These are phyloP conservation scores for Paracanthobrama guichenoti DNA, from an alignment of 2,113 vertebrate genomes.

Conservation along the genomic window DNA sequence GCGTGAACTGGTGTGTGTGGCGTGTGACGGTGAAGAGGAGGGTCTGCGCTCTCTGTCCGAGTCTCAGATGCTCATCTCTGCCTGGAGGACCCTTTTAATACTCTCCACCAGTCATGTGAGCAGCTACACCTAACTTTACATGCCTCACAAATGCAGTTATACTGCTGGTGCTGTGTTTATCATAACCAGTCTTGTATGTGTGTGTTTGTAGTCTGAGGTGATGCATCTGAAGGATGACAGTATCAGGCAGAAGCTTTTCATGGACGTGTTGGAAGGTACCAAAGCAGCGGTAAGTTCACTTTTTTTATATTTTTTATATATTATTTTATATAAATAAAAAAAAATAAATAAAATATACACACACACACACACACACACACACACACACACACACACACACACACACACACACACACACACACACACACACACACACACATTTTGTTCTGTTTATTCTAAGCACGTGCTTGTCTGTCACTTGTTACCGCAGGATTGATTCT, in stretches of 20 bases:
- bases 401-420: too few relatives aligned
- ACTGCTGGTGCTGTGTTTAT: not conserved
- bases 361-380: too few relatives aligned
- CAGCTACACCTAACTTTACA: not conserved
- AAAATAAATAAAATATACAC: too few relatives aligned
- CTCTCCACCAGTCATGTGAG: constrained; percentile 90
- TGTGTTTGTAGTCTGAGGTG: constrained; percentile 80
- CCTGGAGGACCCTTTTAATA: constrained; percentile 93
- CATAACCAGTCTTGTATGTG: not conserved
- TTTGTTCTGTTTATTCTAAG: too few relatives aligned
- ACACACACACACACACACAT: too few relatives aligned
- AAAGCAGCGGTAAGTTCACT: constrained; percentile 83
- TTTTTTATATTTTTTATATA: not conserved
- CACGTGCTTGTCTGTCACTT: too few relatives aligned
- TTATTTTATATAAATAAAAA: too few relatives aligned
- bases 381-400: too few relatives aligned
- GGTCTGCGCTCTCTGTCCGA: constrained; percentile 81
- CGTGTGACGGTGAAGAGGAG: constrained; percentile 83
- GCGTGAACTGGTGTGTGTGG: constrained; percentile 82
- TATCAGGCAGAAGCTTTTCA: constrained; percentile 84
- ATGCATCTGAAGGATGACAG: constrained; percentile 86
- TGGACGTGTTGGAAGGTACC: constrained; percentile 88
- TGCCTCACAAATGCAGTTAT: not conserved
- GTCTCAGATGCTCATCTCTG: constrained; percentile 91
- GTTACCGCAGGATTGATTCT: too few relatives aligned